These are phyloP conservation scores for Drosophila merina DNA, from an alignment of 2,888 invertebrate species.

Conservation along the genomic window DNA sequence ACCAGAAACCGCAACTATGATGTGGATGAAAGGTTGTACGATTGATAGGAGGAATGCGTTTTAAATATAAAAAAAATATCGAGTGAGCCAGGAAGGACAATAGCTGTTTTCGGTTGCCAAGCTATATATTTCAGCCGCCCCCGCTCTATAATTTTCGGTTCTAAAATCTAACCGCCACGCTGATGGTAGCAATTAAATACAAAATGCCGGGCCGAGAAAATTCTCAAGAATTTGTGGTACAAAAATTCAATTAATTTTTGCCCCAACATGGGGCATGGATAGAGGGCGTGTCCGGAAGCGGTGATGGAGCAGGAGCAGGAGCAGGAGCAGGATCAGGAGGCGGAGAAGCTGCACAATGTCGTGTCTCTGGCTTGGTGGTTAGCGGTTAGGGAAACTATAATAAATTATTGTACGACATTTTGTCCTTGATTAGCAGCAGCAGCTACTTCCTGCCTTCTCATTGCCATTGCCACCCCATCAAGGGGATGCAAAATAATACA, in stretches of 20 bases:
- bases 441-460: background rate
- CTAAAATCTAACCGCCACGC: constrained; percentile 70
- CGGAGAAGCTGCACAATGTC: constrained; percentile 50
- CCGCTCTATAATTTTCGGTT: constrained; percentile 2
- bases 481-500: constrained; percentile 37
- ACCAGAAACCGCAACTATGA: constrained; percentile 65
- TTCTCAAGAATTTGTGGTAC: constrained; percentile 75
- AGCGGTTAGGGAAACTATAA: constrained; percentile 66
- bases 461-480: background rate
- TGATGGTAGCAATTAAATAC: constrained; percentile 75
- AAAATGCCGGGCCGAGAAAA: constrained; percentile 68
- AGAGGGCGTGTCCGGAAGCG: background rate
- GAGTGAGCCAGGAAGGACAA: constrained; percentile 34
- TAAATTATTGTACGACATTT: constrained; percentile 73
- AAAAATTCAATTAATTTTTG: constrained; percentile 77
- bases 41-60: constrained; percentile 64
- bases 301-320: background rate
- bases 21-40: constrained; percentile 30
- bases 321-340: background rate
- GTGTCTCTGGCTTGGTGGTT: constrained; percentile 60
- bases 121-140: background rate
- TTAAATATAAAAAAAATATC: constrained; percentile 60
- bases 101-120: constrained; percentile 12
- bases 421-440: constrained; percentile 48
- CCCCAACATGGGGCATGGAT: constrained; percentile 12